Percentiles rank a stretch among this genome's conserved stretches.
phyloP scores from a whole-genome alignment of 1,140 invertebrate species.

The Magallana ariakensis region DNA sequence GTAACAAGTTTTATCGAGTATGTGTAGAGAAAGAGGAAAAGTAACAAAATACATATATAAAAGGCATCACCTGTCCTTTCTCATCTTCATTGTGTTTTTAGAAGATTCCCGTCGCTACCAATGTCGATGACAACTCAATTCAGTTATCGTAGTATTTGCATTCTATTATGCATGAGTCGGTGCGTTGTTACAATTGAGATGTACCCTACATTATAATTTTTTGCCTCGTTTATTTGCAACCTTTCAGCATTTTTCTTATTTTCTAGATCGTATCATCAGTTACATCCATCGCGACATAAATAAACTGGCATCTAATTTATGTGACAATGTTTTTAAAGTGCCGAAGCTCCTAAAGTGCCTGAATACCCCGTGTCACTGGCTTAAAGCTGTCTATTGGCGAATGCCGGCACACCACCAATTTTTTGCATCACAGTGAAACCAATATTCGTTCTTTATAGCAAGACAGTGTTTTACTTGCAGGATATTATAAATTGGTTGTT shows the following conservation, averaged over 20 bases:
- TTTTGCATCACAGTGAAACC: too few species aligned
- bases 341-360: too few species aligned
- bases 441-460: too few species aligned
- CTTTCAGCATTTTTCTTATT: not conserved
- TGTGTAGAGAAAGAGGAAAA: too few species aligned
- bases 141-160: constrained; percentile 4
- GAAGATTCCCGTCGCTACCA: too few species aligned
- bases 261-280: constrained; percentile 4
- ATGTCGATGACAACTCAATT: not conserved
- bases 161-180: constrained; percentile 2
- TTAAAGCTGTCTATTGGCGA: not conserved
- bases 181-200: constrained; percentile 5
- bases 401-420: not conserved
- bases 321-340: constrained; percentile 21
- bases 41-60: too few species aligned
- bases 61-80: too few species aligned
- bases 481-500: too few species aligned
- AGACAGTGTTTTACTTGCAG: too few species aligned
- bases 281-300: constrained; percentile 18
- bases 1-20: too few species aligned
- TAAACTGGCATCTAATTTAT: constrained; percentile 28
- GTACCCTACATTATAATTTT: not conserved
- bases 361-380: not conserved
- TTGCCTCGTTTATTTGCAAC: not conserved
- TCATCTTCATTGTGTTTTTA: too few species aligned